A percentile compares a stretch with the other conserved stretches of the same genome.
phyloP scores from a whole-genome alignment of 1,140 invertebrate genomes.

The Bombus consobrinus region DNA sequence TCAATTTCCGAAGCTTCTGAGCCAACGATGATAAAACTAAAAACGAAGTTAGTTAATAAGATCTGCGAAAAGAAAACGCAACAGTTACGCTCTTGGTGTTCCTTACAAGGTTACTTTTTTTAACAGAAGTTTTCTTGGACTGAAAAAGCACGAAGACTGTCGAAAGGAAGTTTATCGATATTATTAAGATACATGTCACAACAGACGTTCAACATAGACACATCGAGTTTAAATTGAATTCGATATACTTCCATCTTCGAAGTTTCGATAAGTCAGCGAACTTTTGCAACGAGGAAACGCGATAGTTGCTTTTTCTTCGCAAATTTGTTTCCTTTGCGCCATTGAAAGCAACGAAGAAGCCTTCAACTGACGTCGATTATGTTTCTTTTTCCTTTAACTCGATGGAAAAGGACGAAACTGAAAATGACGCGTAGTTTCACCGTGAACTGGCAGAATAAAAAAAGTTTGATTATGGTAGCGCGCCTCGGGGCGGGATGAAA shows the following conservation, averaged over 20 bases:
- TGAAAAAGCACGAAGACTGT: background rate
- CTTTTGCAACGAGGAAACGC: background rate
- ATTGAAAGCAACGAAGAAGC: background rate
- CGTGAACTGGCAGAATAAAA: background rate
- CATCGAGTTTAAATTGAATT: constrained; percentile 3
- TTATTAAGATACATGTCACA: background rate
- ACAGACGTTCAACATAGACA: background rate
- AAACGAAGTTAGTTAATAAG: background rate
- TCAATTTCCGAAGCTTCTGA: background rate
- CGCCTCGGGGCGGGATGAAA: background rate
- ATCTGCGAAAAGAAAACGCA: background rate
- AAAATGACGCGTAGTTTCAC: background rate
- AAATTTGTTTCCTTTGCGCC: background rate
- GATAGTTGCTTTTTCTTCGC: background rate
- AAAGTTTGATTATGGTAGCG: background rate
- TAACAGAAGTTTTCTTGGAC: background rate
- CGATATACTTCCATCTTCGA: background rate
- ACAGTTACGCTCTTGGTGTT: no score
- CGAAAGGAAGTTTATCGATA: background rate
- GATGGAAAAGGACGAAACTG: background rate
- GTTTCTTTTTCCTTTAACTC: background rate
- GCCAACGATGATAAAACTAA: background rate
- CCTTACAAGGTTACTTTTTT: background rate
- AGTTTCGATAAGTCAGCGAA: background rate
- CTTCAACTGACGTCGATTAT: background rate